Conservation (phyloP, 2,888 invertebrate genomes). For the Sphinx pinastri region DNA sequence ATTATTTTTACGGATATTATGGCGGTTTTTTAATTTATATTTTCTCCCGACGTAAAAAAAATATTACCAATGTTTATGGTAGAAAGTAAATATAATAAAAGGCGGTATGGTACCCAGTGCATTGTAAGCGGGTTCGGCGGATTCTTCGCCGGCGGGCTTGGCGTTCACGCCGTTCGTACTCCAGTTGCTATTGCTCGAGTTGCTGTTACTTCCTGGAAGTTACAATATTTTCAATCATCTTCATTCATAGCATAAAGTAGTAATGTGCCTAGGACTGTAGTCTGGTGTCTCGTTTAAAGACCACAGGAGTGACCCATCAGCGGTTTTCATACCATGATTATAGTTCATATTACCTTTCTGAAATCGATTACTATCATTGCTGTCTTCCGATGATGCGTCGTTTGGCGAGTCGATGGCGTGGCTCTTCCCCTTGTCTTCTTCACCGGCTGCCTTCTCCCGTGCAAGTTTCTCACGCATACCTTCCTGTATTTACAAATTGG, state of each 20-base stretch:
- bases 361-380: conserved; percentile 93
- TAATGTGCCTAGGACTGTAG: no score
- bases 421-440: conserved; percentile 53
- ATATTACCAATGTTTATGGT: no score
- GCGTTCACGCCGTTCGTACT: conserved; percentile 45
- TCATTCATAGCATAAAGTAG: no score
- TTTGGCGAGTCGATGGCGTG: conserved; percentile 91
- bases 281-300: no score
- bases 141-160: conserved; percentile 48
- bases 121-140: conserved; percentile 63
- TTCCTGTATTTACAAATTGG: conserved; percentile 85
- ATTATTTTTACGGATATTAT: no score
- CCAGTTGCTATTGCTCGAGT: conserved; percentile 73
- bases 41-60: no score
- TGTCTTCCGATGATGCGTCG: conserved; percentile 97
- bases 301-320: background rate
- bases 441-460: conserved; percentile 85
- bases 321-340: background rate
- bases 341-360: conserved; percentile 83
- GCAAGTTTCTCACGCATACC: conserved; percentile 93
- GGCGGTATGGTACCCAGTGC: conserved; percentile 54
- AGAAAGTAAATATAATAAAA: no score
- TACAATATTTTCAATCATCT: conserved; percentile 3
- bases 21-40: no score
- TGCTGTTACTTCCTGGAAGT: conserved; percentile 69